phyloP scores from a whole-genome alignment of 1,140 invertebrate species.

The Papilio polytes region DNA sequence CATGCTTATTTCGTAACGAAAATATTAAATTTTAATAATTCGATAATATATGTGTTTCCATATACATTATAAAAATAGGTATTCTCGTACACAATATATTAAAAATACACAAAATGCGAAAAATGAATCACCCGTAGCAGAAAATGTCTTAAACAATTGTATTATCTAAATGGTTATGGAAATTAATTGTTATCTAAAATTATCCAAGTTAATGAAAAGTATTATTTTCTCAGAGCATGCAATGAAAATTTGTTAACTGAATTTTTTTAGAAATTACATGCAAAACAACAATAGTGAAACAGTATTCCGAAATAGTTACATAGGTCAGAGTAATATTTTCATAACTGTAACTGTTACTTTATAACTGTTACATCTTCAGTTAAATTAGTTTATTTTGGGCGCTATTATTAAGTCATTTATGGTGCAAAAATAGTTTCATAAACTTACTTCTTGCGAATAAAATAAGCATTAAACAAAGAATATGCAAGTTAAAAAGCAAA shows the following conservation, averaged over 20 bases:
- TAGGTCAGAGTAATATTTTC: neutral
- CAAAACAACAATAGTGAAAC: neutral
- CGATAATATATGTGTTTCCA: neutral
- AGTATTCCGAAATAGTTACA: neutral
- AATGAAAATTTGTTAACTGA: neutral
- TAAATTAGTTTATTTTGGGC: no score
- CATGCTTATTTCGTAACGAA: constrained; percentile 29
- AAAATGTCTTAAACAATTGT: neutral
- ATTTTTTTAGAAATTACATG: neutral
- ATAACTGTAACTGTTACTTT: no score
- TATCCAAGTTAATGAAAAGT: neutral
- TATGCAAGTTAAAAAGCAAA: no score
- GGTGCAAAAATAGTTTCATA: no score
- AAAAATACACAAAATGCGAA: neutral
- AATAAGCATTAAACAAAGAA: no score
- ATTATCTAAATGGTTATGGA: neutral
- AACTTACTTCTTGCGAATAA: no score
- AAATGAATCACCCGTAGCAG: neutral
- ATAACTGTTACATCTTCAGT: no score
- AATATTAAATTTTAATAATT: neutral
- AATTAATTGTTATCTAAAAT: neutral
- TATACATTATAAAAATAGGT: no score
- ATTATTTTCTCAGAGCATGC: neutral
- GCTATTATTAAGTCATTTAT: no score
- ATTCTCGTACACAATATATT: neutral